Conservation (phyloP, 2,797 vertebrate species). For the Lateolabrax maculatus region DNA sequence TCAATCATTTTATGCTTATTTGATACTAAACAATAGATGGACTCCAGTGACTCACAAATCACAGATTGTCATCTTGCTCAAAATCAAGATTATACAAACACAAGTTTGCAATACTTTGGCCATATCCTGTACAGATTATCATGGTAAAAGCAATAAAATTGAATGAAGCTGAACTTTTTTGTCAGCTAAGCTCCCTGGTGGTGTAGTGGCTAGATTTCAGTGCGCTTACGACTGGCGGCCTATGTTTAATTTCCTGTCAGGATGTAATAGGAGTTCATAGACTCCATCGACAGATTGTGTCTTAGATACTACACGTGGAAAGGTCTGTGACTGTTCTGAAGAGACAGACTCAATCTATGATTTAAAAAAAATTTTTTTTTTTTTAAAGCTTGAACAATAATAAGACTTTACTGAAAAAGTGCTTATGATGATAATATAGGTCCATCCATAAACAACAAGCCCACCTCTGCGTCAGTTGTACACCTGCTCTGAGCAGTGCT, state of each 20-base stretch:
- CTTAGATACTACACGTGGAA: neutral
- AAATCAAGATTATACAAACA: constrained; percentile 20
- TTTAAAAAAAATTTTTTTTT: neutral
- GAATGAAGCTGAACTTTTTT: neutral
- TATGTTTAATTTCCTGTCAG: neutral
- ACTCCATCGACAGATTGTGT: neutral
- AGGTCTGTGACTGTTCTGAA: neutral
- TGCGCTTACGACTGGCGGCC: neutral
- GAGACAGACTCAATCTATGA: neutral
- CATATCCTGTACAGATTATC: neutral
- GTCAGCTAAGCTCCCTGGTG: constrained; percentile 34
- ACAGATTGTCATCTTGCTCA: constrained; percentile 55
- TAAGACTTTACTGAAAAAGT: neutral
- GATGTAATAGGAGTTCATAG: neutral
- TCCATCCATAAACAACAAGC: neutral
- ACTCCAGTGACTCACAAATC: constrained; percentile 16
- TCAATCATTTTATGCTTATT: neutral
- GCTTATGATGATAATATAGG: neutral
- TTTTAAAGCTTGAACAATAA: neutral
- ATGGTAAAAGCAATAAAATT: neutral
- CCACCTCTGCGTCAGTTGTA: neutral
- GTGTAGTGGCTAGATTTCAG: constrained; percentile 10
- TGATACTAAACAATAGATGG: neutral
- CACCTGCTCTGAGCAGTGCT: neutral
- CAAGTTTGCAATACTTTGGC: neutral